phyloP scores from a whole-genome alignment of 1,140 invertebrate genomes.

The Riptortus pedestris region DNA sequence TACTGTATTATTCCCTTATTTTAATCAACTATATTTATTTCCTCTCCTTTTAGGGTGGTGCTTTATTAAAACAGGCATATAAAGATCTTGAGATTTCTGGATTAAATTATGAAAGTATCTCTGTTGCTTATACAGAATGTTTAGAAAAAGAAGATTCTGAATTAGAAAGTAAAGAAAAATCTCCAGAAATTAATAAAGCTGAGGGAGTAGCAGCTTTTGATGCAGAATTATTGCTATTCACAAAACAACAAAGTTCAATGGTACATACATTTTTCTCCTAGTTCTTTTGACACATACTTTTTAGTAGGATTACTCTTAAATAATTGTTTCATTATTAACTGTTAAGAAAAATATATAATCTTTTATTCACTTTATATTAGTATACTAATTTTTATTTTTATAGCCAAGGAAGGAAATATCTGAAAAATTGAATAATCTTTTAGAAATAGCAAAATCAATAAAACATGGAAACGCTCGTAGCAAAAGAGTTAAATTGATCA shows the following conservation, averaged over 20 bases:
- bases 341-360: no score
- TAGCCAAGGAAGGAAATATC: conserved; percentile 38
- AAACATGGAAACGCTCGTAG: conserved; percentile 41
- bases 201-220: conserved; percentile 1
- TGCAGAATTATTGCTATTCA: conserved; percentile 19
- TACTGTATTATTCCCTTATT: no score
- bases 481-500: conserved; percentile 44
- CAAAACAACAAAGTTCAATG: conserved; percentile 8
- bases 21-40: no score
- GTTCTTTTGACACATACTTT: no score
- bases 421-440: conserved; percentile 43
- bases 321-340: no score
- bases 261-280: neutral
- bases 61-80: conserved; percentile 62
- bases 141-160: conserved; percentile 33
- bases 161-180: conserved; percentile 8
- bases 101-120: conserved; percentile 36
- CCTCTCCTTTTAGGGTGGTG: conserved; percentile 50
- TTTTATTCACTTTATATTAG: no score
- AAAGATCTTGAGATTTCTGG: conserved; percentile 61
- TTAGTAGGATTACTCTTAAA: no score
- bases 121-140: neutral
- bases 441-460: conserved; percentile 42
- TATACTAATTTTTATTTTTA: no score
- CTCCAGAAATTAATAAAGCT: no score